Evolutionary conservation across 2,888 invertebrate species (phyloP).

Genomic region (Pristionchus maxplancki): DNA sequence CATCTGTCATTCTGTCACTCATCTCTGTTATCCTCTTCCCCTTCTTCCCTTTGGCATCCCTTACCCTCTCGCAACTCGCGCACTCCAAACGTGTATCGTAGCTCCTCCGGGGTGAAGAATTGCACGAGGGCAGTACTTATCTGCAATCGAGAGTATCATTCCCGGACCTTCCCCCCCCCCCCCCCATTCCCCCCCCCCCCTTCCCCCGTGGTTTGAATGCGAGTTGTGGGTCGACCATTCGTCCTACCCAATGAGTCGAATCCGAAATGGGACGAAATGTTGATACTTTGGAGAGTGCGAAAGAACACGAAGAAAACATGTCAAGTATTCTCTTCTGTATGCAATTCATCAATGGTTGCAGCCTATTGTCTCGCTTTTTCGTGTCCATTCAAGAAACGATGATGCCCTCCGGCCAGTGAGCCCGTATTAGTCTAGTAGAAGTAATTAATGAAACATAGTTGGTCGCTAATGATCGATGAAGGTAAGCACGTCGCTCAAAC

Average conservation of each 20-base stretch:
- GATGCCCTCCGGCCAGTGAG: neutral
- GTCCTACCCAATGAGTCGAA: slow-evolving; percentile 10
- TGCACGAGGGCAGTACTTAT: slow-evolving; percentile 64
- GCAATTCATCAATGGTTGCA: neutral
- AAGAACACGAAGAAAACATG: slow-evolving; percentile 15
- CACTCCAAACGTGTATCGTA: slow-evolving; percentile 75
- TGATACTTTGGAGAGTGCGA: slow-evolving; percentile 3
- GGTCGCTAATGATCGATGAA: neutral
- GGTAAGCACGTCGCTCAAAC: neutral
- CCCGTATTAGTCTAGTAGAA: neutral
- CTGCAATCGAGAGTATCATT: slow-evolving; percentile 58
- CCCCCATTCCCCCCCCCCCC: neutral
- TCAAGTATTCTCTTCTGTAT: slow-evolving; percentile 39
- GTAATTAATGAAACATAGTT: neutral
- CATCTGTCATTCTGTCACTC: slow-evolving; percentile 11
- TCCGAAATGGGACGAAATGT: slow-evolving; percentile 11
- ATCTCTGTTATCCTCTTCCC: neutral
- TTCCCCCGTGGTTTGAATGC: neutral
- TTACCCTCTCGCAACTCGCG: slow-evolving; percentile 11
- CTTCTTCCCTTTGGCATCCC: neutral
- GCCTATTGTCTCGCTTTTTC: slow-evolving; percentile 28
- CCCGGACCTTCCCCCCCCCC: no score
- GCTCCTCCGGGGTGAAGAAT: slow-evolving; percentile 75
- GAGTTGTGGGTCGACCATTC: neutral
- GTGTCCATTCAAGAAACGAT: neutral